These are phyloP conservation scores for Macrotis lagotis DNA, from an alignment of 2,113 vertebrate genomes.

Conservation along the genomic window DNA sequence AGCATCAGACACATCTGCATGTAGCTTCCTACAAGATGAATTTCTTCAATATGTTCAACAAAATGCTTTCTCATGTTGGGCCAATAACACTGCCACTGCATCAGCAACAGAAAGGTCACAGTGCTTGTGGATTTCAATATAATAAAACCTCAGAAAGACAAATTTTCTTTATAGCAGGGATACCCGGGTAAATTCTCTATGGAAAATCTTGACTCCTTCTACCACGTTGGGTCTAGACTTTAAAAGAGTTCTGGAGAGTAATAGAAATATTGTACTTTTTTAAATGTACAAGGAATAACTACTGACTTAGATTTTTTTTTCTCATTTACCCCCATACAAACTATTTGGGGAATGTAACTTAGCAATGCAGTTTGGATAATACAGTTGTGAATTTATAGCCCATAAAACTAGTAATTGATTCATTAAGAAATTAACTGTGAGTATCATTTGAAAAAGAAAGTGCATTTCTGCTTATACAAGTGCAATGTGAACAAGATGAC, in stretches of 20 bases:
- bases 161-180: constrained; percentile 6
- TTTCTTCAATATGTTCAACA: constrained; percentile 43
- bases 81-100: constrained; percentile 35
- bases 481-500: constrained; percentile 72
- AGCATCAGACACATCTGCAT: background rate
- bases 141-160: constrained; percentile 29
- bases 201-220: constrained; percentile 21
- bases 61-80: constrained; percentile 2
- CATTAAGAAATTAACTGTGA: constrained; percentile 57
- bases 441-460: constrained; percentile 55
- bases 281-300: constrained; percentile 22
- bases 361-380: background rate
- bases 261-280: constrained; percentile 4
- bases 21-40: constrained; percentile 41
- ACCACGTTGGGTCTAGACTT: constrained; percentile 21
- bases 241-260: constrained; percentile 32
- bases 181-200: constrained; percentile 3
- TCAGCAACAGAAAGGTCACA: constrained; percentile 38
- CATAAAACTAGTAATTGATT: constrained; percentile 57
- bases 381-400: constrained; percentile 38
- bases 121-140: background rate
- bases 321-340: constrained; percentile 8
- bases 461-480: constrained; percentile 66
- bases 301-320: background rate
- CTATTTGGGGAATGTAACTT: constrained; percentile 12